Evolutionary conservation across 2,888 invertebrate species (phyloP), one percentile per base, ranked within the genome.

Genomic region (Leptopterna dolabrata): DNA sequence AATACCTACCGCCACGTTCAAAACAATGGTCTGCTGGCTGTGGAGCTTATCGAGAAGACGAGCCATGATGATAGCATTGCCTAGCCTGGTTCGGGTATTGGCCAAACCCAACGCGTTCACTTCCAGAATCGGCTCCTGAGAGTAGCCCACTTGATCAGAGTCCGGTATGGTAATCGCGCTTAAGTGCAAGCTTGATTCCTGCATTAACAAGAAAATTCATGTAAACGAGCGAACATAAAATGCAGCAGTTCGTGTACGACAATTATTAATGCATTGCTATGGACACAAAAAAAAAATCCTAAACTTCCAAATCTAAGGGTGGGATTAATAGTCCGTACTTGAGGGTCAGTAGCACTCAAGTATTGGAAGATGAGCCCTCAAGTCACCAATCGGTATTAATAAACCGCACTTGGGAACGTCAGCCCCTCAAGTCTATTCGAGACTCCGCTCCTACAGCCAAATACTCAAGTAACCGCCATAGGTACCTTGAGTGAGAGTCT

Each of bases 1-100:
- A 55, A 16, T 29, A 85, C 85, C 27, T 76, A 85, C 85, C n/a
- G 85, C 85, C n/a, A 85, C 85, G 47, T 73, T 71, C 51, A 85
- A 13, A 27, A 73, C 45, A 9, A 85, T 47, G 3, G 85, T 11
- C 43, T 71, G 84, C 14, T 84, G 84, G 30, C 51, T 45, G 73
- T 85, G 85, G 24, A 85, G 27, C 73, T 85, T 71, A 30, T 85
- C 85, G 14, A 45, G 13, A 9, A 73, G 73, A 14, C 85, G 41
- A 27, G 73, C 85, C 71, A 85, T 76, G 30, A 85, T 85, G 43
- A 85, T 71, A 0, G 47, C 85, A 36, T 85, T 73, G 9, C 85
- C 85, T 1, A 73, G 45, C 13, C 30, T 27, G 19, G 24, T 29
- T 71, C 45, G 36, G 9, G 85, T 45, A 0, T 47, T 73, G 30